Base-by-base conservation (phyloP, 2,888 invertebrate genomes). In the Dyspetes luteomarginatus region DNA sequence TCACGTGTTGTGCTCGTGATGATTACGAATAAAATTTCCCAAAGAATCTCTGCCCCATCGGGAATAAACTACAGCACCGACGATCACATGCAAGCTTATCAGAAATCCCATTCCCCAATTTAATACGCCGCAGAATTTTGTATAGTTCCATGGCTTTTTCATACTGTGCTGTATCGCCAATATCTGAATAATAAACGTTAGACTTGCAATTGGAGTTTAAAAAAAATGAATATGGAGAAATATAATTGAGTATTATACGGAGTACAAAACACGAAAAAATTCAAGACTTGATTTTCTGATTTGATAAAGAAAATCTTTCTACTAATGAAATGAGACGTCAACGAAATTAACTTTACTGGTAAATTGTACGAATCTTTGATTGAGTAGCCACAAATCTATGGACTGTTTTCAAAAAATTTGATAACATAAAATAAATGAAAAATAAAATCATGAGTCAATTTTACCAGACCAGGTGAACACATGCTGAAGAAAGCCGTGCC, bases 11-110 rank as follows among this genome's bases (percentile, higher is more conserved):
- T 82, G 80, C n/a, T 77, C 69, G 4, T 58, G 48, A 52, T 88
- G 88, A 77, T 87, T 88, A 7, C 80, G 82, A 64, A 89, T 85
- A 24, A 89, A 89, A 84, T 89, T 89, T 12, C 82, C 84, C 28
- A 80, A 45, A 0, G 87, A 76, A 3, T 80, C 71, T 0, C 74
- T 43, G 1, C 87, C 88, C 87, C 87, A 88, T 75, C 86, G 86
- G 2, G 86, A 45, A 41, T 89, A 89, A 55, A 86, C 89, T 3
- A 83, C 30, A 4, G 75, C 62, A 26, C 87, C 88, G 26, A 89
- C 82, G 26, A 84, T 22, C 9, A 77, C 72, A 73, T 89, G 85
- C 22, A 85, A 9, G 1, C 78, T 17, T 15, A 85, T 73, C 3
- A 89, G 55, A 45, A 85, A 74, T 4, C n/a, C 3, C 88, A 88